Conservation (phyloP, 2,113 vertebrate genomes). For the Psittacula cyanocephala region DNA sequence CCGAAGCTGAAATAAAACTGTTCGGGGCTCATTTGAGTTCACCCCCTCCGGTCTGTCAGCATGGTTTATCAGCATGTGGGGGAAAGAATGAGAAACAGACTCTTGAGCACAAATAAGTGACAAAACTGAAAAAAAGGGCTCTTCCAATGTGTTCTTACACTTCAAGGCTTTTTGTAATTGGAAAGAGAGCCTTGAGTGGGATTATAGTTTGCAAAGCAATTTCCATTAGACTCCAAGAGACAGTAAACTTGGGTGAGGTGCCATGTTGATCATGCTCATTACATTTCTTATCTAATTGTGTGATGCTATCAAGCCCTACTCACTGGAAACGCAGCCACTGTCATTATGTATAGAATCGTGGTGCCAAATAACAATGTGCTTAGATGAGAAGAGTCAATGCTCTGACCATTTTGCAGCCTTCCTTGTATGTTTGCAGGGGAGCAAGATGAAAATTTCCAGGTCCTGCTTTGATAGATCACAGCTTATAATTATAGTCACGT, state of each 20-base stretch:
- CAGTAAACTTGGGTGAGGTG: neutral
- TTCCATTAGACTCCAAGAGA: neutral
- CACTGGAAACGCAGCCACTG: neutral
- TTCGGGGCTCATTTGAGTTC: neutral
- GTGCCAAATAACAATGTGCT: neutral
- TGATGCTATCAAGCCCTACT: neutral
- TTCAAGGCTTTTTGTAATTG: neutral
- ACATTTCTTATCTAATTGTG: neutral
- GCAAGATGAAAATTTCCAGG: constrained; percentile 17
- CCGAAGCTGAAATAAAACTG: neutral
- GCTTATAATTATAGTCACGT: constrained; percentile 39
- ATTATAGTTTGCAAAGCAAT: neutral
- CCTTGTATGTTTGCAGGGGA: neutral
- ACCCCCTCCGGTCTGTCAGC: neutral
- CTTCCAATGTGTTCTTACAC: neutral
- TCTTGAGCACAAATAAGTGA: neutral
- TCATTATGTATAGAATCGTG: neutral
- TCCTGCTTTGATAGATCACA: constrained; percentile 11
- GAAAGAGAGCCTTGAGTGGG: neutral
- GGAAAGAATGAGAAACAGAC: neutral
- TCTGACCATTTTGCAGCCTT: neutral
- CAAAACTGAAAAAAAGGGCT: neutral
- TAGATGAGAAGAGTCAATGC: neutral
- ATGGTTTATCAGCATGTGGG: neutral
- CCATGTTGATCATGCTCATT: neutral